Conservation (phyloP, 2,797 vertebrate species). For the Sitta carolinensis region DNA sequence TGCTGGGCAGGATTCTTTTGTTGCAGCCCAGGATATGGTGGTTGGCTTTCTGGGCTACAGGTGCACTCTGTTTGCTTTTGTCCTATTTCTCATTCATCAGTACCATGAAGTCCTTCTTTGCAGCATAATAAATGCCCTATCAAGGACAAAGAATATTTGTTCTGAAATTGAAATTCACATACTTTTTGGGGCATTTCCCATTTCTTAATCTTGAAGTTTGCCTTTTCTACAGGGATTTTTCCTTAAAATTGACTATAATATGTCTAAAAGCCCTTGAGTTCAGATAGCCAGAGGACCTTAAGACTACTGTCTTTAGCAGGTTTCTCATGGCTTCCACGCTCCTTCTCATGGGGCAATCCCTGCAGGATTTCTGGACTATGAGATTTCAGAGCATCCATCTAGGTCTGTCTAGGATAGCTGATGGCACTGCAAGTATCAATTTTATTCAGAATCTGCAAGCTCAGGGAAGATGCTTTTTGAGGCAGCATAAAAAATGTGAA, state of each 20-base stretch:
- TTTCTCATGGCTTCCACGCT: not conserved
- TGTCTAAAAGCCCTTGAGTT: not conserved
- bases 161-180: not conserved
- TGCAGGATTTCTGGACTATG: not conserved
- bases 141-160: not conserved
- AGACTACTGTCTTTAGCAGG: not conserved
- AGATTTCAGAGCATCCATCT: not conserved
- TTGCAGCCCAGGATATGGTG: not conserved
- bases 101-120: not conserved
- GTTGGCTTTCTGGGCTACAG: not conserved
- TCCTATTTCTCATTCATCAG: not conserved
- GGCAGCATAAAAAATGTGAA: not conserved
- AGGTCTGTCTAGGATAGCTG: not conserved
- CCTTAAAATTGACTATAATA: not conserved
- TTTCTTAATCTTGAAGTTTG: not conserved
- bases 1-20: not conserved
- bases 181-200: not conserved
- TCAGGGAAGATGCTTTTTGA: not conserved
- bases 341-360: not conserved
- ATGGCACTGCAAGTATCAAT: not conserved
- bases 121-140: not conserved
- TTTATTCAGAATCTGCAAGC: not conserved
- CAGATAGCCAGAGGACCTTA: not conserved
- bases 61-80: accelerated
- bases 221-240: not conserved